Evolutionary conservation across 2,113 vertebrate genomes (phyloP).

Genomic region (Burhinus bistriatus): DNA sequence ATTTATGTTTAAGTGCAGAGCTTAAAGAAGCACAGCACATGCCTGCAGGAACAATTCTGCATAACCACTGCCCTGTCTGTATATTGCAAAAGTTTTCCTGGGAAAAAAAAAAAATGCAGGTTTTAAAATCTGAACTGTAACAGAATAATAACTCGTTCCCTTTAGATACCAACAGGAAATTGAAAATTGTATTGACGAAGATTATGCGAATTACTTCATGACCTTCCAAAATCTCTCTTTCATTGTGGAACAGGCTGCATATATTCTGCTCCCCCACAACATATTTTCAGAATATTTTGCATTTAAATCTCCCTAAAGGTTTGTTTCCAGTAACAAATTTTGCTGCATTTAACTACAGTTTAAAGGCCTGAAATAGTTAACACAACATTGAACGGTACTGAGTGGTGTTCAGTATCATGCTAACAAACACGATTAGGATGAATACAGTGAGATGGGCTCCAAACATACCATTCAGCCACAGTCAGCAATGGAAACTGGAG

Average conservation of each 20-base stretch:
- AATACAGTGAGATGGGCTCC: not conserved
- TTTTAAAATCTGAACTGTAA: not conserved
- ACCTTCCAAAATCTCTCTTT: not conserved
- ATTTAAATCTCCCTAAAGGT: not conserved
- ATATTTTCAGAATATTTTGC: not conserved
- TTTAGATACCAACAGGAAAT: not conserved
- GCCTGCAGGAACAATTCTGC: not conserved
- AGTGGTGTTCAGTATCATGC: not conserved
- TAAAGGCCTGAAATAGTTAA: not conserved
- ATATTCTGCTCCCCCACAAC: not conserved
- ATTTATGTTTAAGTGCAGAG: not conserved
- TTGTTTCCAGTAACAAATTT: not conserved
- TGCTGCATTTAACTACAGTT: not conserved
- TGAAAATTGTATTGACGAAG: not conserved
- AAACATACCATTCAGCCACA: not conserved
- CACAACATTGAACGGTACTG: not conserved
- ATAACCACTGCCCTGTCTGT: not conserved
- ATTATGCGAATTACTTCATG: not conserved
- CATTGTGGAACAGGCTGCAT: not conserved
- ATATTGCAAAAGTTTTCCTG: not conserved
- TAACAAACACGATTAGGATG: not conserved
- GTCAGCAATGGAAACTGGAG: not conserved
- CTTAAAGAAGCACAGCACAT: not conserved
- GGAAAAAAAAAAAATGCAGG: not conserved
- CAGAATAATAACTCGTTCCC: not conserved